Conservation (phyloP, 2,888 invertebrate genomes). For the Oscheius onirici region DNA sequence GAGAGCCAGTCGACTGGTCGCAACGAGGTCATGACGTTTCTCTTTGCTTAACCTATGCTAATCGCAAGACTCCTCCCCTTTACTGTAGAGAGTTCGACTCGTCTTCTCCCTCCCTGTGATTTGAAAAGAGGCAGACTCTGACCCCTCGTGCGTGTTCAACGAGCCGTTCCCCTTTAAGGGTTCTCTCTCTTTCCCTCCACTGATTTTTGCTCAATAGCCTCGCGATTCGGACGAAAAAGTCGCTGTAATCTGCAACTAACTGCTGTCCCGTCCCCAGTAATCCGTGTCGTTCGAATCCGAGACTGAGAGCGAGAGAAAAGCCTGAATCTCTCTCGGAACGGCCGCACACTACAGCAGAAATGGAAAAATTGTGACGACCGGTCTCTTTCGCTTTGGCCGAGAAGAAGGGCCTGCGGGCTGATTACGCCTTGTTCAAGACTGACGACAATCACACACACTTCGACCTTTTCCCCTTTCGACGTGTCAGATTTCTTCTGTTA, state of each 20-base stretch:
- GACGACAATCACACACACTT: conserved; percentile 2
- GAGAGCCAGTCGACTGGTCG: conserved; percentile 1
- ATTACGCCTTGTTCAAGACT: conserved; percentile 21
- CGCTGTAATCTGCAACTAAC: neutral
- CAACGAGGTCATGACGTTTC: conserved; percentile 14
- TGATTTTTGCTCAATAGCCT: neutral
- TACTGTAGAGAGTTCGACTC: conserved; percentile 21
- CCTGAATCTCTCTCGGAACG: conserved; percentile 3
- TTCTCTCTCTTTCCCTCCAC: neutral
- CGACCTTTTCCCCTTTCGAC: no score
- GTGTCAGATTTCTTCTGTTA: no score
- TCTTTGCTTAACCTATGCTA: conserved; percentile 31
- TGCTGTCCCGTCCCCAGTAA: neutral
- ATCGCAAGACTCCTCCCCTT: conserved; percentile 9
- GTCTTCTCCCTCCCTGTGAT: neutral
- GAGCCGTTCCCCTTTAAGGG: neutral
- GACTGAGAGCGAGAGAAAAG: neutral
- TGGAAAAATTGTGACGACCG: conserved; percentile 27
- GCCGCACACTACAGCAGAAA: conserved; percentile 17
- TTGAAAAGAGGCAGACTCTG: neutral
- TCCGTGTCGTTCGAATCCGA: neutral
- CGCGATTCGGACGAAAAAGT: neutral
- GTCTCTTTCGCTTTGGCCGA: neutral
- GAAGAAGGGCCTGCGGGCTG: conserved; percentile 2
- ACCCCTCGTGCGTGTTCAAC: neutral